A percentile compares a stretch with the other conserved stretches of the same genome.
These are phyloP conservation scores for Nymphalis polychloros DNA, from an alignment of 2,888 invertebrate genomes.

Conservation along the genomic window DNA sequence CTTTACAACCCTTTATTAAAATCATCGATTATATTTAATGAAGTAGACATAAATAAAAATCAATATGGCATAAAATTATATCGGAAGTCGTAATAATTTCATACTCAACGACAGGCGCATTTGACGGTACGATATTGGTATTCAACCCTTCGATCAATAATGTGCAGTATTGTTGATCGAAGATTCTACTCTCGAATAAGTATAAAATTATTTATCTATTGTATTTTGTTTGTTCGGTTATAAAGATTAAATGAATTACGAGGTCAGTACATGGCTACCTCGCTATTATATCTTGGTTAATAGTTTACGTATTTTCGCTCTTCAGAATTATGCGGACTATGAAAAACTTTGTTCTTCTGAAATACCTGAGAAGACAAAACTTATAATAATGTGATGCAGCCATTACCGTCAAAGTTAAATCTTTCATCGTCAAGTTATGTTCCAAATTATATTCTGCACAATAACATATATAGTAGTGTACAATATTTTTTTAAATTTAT, in stretches of 20 bases:
- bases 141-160: too few species aligned
- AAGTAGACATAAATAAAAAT: too few species aligned
- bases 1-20: background rate
- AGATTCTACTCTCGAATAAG: too few species aligned
- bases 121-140: too few species aligned
- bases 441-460: background rate
- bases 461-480: background rate
- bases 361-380: slow-evolving; percentile 8
- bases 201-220: too few species aligned
- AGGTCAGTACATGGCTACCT: background rate
- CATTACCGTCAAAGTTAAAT: slow-evolving; percentile 1
- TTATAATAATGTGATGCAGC: slow-evolving; percentile 6
- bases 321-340: slow-evolving; percentile 7
- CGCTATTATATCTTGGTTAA: slow-evolving; percentile 1
- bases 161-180: too few species aligned
- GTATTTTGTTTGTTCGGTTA: too few species aligned
- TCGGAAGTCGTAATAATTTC: too few species aligned
- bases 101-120: too few species aligned
- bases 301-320: slow-evolving; percentile 2
- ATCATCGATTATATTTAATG: too few species aligned
- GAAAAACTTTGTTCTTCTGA: slow-evolving; percentile 5
- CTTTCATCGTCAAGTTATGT: slow-evolving; percentile 1
- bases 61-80: too few species aligned
- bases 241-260: background rate
- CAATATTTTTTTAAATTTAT: too few species aligned